phyloP scores from a whole-genome alignment of 2,797 vertebrate species.

The Lutjanus argentimaculatus region DNA sequence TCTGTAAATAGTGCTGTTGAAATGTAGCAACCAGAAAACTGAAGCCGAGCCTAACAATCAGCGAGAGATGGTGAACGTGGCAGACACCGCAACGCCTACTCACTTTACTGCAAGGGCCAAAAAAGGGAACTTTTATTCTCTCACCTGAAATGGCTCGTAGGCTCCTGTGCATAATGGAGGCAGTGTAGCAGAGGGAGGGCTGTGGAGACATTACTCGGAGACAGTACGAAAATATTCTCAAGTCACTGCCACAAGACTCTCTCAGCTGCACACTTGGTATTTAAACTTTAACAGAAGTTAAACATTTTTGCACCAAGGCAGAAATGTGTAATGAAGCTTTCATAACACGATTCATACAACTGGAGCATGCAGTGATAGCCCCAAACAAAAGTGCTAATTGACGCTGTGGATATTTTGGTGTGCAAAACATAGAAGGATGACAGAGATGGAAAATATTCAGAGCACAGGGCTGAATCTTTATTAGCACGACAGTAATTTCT shows the following conservation, averaged over 20 bases:
- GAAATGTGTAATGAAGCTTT: constrained; percentile 65
- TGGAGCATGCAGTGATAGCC: constrained; percentile 65
- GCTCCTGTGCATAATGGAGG: constrained; percentile 47
- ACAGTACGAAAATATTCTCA: constrained; percentile 32
- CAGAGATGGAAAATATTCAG: constrained; percentile 43
- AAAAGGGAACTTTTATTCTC: constrained; percentile 59
- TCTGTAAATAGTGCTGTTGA: constrained; percentile 58
- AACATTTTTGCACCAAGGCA: constrained; percentile 54
- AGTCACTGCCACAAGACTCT: constrained; percentile 16
- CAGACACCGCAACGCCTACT: constrained; percentile 61
- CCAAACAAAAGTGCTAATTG: constrained; percentile 66
- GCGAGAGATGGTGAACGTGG: constrained; percentile 42
- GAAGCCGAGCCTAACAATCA: constrained; percentile 40
- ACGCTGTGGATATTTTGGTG: constrained; percentile 60
- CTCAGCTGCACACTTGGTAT: constrained; percentile 43
- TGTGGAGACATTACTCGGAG: constrained; percentile 12
- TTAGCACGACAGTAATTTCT: constrained; percentile 2
- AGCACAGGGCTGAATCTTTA: constrained; percentile 47
- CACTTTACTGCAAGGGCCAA: constrained; percentile 52
- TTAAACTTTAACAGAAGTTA: constrained; percentile 54
- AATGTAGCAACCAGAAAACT: constrained; percentile 64
- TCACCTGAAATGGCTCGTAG: constrained; percentile 67
- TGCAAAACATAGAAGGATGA: constrained; percentile 32
- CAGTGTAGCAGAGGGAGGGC: constrained; percentile 18
- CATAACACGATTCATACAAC: constrained; percentile 62